Percentiles rank a stretch among this genome's conserved stretches.
Conservation (phyloP, 2,113 vertebrate genomes). For the Laticauda laticaudata region DNA sequence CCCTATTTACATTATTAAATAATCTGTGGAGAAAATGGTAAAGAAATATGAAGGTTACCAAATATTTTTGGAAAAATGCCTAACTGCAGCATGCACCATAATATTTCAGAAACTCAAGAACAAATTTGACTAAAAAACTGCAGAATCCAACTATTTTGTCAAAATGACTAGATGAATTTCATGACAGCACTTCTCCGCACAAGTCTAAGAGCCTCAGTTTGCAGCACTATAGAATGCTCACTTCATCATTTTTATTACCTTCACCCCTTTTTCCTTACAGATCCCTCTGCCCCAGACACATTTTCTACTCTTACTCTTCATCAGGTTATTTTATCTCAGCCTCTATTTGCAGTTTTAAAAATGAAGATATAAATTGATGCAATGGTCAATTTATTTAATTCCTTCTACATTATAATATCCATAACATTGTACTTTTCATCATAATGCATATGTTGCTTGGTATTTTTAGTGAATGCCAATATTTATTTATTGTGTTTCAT, state of each 20-base stretch:
- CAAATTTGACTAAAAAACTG: not conserved
- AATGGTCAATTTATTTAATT: not conserved
- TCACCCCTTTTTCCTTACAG: not conserved
- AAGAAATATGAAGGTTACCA: not conserved
- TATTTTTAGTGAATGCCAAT: slow-evolving; percentile 4
- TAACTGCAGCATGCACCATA: not conserved
- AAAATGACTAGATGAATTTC: not conserved
- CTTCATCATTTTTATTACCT: not conserved
- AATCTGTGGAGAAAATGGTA: not conserved
- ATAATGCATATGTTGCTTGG: not conserved
- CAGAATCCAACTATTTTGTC: not conserved
- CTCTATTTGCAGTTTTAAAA: not conserved
- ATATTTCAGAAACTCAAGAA: not conserved
- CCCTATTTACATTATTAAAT: not conserved
- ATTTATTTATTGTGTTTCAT: slow-evolving; percentile 45
- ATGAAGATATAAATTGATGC: not conserved
- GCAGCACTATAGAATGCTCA: not conserved
- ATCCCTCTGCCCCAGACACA: not conserved
- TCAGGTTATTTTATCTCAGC: not conserved
- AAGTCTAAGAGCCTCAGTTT: not conserved
- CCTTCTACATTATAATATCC: not conserved
- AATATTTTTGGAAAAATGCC: not conserved
- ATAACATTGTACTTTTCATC: not conserved
- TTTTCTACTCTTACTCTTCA: not conserved
- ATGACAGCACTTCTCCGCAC: not conserved